Evolutionary conservation across 2,888 invertebrate genomes (phyloP), one percentile per base, ranked within the genome.

Genomic region (Apoda limacodes): DNA sequence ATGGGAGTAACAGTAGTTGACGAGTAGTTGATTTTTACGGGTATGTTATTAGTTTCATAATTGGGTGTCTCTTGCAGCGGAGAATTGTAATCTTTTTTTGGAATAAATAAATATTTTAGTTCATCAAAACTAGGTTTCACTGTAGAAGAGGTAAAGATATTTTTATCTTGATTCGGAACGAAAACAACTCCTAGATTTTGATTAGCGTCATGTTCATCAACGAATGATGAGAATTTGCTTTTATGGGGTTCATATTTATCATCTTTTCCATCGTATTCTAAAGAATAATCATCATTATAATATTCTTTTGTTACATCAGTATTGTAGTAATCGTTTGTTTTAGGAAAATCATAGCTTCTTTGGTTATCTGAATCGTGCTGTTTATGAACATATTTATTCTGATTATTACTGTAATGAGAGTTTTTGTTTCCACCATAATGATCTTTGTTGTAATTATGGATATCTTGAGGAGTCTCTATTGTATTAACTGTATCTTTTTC

Each of bases 281-380:
- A 39, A 1, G 65, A 66, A 41, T 72, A 70, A 41, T 80, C 64
- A 7, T 50, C 55, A n/a, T 60, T 58, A 32, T 62, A 59, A 32
- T 62, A 59, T 37, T 78, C 76, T 47, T 68, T 69, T 0, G 66
- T 61, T n/a, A 35, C 37, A 27, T 66, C 66, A 10, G 25, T 13
- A n/a, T n/a, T n/a, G 14, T 60, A 59, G 34, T 62, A 48, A 24
- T 50, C 46, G 30, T 54, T 51, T 2, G 44, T 40, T n/a, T n/a
- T n/a, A n/a, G n/a, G n/a, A n/a, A n/a, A n/a, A n/a, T n/a, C n/a
- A n/a, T n/a, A n/a, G n/a, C n/a, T n/a, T n/a, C n/a, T n/a, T n/a
- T n/a, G n/a, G n/a, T n/a, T n/a, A n/a, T n/a, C n/a, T 23, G 50
- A 47, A 28, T 33, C 32, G 27, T 28, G 26, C 9, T 28, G 22